phyloP scores from a whole-genome alignment of 2,113 vertebrate genomes.

The Alces alces region DNA sequence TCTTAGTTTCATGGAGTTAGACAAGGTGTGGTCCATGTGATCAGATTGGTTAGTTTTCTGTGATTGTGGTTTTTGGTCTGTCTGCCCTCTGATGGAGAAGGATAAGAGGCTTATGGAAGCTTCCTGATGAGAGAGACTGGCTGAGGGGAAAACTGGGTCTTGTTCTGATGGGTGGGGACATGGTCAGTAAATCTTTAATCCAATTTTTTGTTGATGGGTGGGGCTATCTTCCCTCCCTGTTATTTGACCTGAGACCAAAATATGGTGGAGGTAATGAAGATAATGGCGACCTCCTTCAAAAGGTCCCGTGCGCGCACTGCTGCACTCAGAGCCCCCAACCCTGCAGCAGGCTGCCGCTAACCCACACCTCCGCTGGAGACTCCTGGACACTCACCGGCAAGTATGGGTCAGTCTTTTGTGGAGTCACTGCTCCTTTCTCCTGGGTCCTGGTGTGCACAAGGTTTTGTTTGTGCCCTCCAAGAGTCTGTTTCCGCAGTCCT shows the following conservation, averaged over 20 bases:
- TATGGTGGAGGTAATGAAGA: neutral
- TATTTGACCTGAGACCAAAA: neutral
- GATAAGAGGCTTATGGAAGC: neutral
- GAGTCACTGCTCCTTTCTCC: neutral
- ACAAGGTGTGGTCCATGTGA: neutral
- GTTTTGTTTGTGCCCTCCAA: neutral
- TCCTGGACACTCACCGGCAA: rapidly evolving
- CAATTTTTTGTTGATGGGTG: neutral
- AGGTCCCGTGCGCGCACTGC: neutral
- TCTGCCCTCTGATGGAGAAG: neutral
- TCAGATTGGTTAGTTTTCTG: neutral
- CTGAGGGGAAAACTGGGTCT: neutral
- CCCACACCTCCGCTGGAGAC: rapidly evolving
- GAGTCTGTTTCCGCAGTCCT: neutral
- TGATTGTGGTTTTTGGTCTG: neutral
- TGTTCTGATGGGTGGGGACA: neutral
- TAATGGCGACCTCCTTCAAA: neutral
- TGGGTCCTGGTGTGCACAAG: neutral
- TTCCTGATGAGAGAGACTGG: neutral
- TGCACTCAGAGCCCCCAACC: rapidly evolving
- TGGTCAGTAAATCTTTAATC: neutral
- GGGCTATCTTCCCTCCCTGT: neutral
- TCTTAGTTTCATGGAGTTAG: neutral
- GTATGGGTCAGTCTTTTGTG: neutral
- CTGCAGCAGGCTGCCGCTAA: rapidly evolving